These are phyloP conservation scores for Aphidoletes aphidimyza DNA, from an alignment of 2,888 invertebrate species.

Conservation along the genomic window DNA sequence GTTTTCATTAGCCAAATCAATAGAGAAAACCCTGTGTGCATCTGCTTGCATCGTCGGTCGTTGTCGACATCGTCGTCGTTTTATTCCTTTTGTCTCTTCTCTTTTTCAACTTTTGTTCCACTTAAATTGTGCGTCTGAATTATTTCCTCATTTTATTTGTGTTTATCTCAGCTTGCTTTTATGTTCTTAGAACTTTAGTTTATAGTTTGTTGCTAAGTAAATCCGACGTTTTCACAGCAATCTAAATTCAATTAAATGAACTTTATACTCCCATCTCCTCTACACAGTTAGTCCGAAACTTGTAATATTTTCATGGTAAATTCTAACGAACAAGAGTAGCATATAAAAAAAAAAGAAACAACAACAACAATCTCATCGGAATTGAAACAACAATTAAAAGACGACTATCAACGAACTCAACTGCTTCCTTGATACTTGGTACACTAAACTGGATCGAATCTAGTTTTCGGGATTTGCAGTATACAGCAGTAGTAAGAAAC, in stretches of 20 bases:
- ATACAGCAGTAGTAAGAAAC: too few species aligned
- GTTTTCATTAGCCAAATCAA: slow-evolving; percentile 18
- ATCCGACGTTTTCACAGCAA: slow-evolving; percentile 7
- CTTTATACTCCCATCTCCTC: neutral
- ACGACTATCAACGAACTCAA: too few species aligned
- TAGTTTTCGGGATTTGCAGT: too few species aligned
- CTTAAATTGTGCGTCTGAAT: slow-evolving; percentile 4
- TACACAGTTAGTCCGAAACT: too few species aligned
- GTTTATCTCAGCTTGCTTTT: slow-evolving; percentile 36
- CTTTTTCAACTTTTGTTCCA: neutral
- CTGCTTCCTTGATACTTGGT: too few species aligned
- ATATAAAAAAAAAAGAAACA: neutral
- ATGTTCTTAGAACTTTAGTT: slow-evolving; percentile 11
- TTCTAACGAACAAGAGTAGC: too few species aligned
- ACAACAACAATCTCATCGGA: neutral
- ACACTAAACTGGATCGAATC: too few species aligned
- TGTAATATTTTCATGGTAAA: too few species aligned
- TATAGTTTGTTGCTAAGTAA: slow-evolving; percentile 25
- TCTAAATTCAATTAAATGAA: slow-evolving; percentile 31
- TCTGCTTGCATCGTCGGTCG: neutral
- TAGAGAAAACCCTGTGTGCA: neutral
- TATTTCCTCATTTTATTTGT: slow-evolving; percentile 3
- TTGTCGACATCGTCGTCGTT: too few species aligned
- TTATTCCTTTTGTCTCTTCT: neutral
- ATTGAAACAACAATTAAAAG: neutral